A percentile compares a stretch with the other conserved stretches of the same genome.
Evolutionary conservation across 1,140 invertebrate species (phyloP).

Genomic region (Lucilia sericata): DNA sequence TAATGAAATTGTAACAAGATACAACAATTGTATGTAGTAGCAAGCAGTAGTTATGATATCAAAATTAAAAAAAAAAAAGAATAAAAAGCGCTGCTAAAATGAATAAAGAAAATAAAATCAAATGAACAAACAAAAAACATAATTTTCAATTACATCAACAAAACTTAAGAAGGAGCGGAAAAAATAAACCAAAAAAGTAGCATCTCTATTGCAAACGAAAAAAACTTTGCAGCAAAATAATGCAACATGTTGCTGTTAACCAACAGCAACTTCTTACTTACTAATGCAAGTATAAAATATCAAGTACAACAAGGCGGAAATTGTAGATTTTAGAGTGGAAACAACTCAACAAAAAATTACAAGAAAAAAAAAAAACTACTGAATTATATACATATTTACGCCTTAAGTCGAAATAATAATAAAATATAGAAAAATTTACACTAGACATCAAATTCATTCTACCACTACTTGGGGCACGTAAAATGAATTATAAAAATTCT

Average conservation of each 20-base stretch:
- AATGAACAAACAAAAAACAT: neutral
- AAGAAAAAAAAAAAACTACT: neutral
- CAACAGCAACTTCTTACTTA: neutral
- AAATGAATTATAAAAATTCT: neutral
- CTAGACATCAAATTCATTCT: neutral
- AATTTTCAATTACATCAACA: constrained; percentile 27
- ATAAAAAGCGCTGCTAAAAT: neutral
- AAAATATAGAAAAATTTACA: neutral
- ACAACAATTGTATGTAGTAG: neutral
- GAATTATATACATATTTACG: constrained; percentile 9
- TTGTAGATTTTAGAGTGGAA: neutral
- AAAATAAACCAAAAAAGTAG: neutral
- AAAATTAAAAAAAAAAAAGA: neutral
- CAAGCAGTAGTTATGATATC: constrained; percentile 5
- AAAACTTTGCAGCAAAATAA: neutral
- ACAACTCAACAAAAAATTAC: no score
- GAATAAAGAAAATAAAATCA: neutral
- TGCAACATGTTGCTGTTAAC: neutral
- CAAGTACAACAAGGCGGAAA: constrained; percentile 22
- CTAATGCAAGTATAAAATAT: neutral
- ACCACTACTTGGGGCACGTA: neutral
- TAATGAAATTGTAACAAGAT: constrained; percentile 15
- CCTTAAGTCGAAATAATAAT: constrained; percentile 5
- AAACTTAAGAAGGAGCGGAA: neutral
- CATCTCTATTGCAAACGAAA: neutral